Evolutionary conservation across 2,797 vertebrate genomes (phyloP), one percentile per base, ranked within the genome.

Genomic region (Chelon labrosus): DNA sequence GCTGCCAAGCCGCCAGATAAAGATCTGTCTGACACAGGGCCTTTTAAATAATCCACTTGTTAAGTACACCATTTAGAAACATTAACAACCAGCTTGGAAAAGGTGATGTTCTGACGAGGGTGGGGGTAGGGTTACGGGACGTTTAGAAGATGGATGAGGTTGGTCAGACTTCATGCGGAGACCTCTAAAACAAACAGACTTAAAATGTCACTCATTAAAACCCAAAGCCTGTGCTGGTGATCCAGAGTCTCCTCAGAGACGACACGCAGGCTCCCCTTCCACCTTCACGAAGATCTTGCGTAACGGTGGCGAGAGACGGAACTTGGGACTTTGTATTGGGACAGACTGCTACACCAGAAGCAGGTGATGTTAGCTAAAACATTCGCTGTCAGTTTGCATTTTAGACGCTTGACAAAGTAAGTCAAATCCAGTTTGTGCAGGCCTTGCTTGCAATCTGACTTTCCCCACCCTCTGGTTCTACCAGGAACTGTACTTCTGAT

Each of bases 21-120:
- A 87, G 86, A 92, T 91, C 86, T 71, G 79, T 85, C 87, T 90
- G 87, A 91, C 88, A 88, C 42, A 1, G 70, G 79, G 83, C 81
- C 88, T 90, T 92, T 92, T 75, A 84, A 91, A 94, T 93, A 93
- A 94, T 94, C 93, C 87, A 91, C 88, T 91, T 85, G 86, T 86
- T 35, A 90, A 92, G 85, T 79, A 78, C 68, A 79, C 76, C 79
- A 73, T 91, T 92, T 85, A 87, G 83, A 89, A 89, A 87, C 83
- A 88, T 91, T 89, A 90, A 87, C 83, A 89, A 68, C 65, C 60
- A 80, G 63, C 79, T 63, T 38, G 72, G 70, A 83, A 83, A 83
- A 84, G 52, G 66, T 73, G 62, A 70, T 60, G 77, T 82, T 80
- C 79, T 84, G 73, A 77, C 74, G 65, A 52, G 56, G 25, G 25